A percentile compares a stretch with the other conserved stretches of the same genome.
These are phyloP conservation scores for Antechinus stuartii DNA, from an alignment of 2,113 vertebrate species.

Conservation along the genomic window DNA sequence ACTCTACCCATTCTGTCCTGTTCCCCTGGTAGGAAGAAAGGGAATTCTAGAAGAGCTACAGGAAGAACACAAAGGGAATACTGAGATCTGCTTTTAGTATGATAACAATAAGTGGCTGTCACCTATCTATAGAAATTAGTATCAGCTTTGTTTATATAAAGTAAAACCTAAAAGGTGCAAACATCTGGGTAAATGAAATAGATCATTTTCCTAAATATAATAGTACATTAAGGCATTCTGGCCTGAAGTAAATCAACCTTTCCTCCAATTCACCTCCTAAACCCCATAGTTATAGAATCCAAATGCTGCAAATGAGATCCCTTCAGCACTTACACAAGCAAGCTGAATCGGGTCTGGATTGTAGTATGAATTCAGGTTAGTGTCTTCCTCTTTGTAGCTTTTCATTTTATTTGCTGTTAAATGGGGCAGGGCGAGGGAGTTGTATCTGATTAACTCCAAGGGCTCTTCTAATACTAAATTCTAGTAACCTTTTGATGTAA, in stretches of 20 bases:
- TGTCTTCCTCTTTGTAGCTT: not conserved
- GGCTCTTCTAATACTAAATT: not conserved
- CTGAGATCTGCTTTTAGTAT: not conserved
- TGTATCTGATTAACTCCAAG: not conserved
- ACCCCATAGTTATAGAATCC: not conserved
- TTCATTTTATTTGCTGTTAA: not conserved
- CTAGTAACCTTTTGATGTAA: not conserved
- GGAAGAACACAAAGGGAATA: not conserved
- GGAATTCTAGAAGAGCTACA: not conserved
- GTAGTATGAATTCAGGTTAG: not conserved
- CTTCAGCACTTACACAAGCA: not conserved
- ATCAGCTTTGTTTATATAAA: not conserved
- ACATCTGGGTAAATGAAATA: not conserved
- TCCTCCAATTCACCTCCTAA: no score
- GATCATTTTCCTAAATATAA: not conserved
- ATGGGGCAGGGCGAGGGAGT: not conserved
- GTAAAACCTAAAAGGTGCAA: not conserved
- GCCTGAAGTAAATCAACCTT: not conserved
- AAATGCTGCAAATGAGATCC: not conserved
- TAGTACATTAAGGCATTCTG: not conserved
- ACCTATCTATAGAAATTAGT: not conserved
- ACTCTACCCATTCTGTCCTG: not conserved
- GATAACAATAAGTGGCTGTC: not conserved
- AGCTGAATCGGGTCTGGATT: not conserved
- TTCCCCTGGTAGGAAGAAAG: not conserved